Conservation (phyloP, 2,888 invertebrate genomes). For the Eupithecia insigniata region DNA sequence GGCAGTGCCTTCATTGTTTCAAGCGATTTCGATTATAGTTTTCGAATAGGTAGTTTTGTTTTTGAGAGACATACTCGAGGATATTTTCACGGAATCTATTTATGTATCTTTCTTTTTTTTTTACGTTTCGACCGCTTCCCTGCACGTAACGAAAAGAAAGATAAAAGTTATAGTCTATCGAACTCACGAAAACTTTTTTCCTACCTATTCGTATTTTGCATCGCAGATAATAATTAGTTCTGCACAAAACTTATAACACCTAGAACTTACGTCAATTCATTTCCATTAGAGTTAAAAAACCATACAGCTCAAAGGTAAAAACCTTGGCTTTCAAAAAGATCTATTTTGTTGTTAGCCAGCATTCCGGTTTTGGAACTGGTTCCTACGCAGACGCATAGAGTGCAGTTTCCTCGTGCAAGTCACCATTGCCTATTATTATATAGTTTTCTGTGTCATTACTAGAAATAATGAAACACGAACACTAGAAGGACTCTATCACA, state of each 20-base stretch:
- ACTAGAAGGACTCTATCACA: background rate
- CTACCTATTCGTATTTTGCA: background rate
- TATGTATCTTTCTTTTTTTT: no score
- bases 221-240: background rate
- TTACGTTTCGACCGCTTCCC: no score
- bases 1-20: no score
- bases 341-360: background rate
- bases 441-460: background rate
- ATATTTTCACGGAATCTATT: no score
- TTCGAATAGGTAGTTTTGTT: no score
- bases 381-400: background rate
- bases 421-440: background rate
- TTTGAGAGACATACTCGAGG: no score
- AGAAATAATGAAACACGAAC: no score
- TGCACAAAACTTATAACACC: background rate
- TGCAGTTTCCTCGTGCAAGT: background rate
- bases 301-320: background rate
- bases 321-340: background rate
- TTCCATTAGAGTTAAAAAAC: background rate
- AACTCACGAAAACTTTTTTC: background rate
- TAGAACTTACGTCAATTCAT: background rate
- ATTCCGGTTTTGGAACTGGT: constrained; percentile 10
- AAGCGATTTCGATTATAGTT: no score
- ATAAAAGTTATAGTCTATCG: background rate
- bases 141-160: no score